Evolutionary conservation across 2,888 invertebrate genomes (phyloP), one percentile per base, ranked within the genome.

Genomic region (Mylabris sibirica): DNA sequence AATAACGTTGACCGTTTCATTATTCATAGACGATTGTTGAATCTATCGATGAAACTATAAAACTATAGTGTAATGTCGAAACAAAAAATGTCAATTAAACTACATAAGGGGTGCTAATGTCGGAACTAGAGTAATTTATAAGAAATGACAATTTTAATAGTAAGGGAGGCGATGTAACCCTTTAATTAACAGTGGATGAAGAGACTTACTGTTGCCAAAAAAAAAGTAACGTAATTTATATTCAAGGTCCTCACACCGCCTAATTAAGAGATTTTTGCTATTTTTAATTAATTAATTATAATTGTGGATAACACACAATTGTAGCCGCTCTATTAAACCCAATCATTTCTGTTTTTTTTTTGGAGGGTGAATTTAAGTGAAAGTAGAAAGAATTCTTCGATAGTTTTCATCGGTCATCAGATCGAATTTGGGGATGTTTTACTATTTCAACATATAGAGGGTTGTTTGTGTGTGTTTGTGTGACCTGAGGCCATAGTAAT

Each of bases 401-500:
- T n/a, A 4, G 30, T 30, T 30, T 5, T 30, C 30, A 30, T 8
- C 8, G 11, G 24, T 17, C 24, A 24, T 20, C 30, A 26, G 8
- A 30, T 60, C 20, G 20, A 49, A 30, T 60, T 38, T 30, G 22
- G 14, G 30, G 60, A 34, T 60, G 60, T 38, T 44, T 44, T 49
- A 24, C 24, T 57, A 24, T 57, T 57, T 57, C 0, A 12, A 57
- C 22, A 57, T 24, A 57, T 24, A 14, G 57, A 20, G 49, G 57
- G 60, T 38, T 44, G 44, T 44, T 6, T 44, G 17, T 44, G n/a
- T n/a, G 44, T 17, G 17, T 41, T 3, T 41, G n/a, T 38, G 63
- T 63, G 64, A 34, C 57, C 57, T 41, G 65, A 59, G 65, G 57
- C 73, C 70, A 71, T 77, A 75, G 78, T 76, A 78, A 76, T 74